Percentiles rank a stretch among this genome's conserved stretches.
Conservation (phyloP, 2,888 invertebrate genomes). For the Sesia bembeciformis region DNA sequence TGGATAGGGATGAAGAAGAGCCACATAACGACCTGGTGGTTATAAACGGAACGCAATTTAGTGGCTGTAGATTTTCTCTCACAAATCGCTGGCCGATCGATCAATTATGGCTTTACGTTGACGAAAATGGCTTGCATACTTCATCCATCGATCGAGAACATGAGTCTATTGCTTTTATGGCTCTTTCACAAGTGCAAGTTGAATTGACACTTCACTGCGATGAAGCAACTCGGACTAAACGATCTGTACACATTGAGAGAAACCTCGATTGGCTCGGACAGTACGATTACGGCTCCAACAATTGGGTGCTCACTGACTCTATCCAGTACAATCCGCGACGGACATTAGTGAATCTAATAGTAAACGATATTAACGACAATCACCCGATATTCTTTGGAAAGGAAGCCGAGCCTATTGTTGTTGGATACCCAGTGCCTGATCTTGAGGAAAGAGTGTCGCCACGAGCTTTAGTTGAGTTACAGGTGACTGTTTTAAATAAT, state of each 20-base stretch:
- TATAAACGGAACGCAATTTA: slow-evolving; percentile 24
- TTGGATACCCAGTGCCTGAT: slow-evolving; percentile 60
- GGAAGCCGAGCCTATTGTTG: slow-evolving; percentile 41
- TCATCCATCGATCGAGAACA: slow-evolving; percentile 58
- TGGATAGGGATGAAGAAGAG: slow-evolving; percentile 55
- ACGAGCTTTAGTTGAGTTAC: slow-evolving; percentile 50
- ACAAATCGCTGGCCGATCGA: slow-evolving; percentile 49
- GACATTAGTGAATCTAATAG: slow-evolving; percentile 60
- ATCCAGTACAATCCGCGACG: slow-evolving; percentile 45
- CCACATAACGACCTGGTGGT: slow-evolving; percentile 39
- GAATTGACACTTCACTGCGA: slow-evolving; percentile 50
- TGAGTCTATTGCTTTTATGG: slow-evolving; percentile 57
- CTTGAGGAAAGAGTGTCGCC: slow-evolving; percentile 51
- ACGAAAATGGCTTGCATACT: slow-evolving; percentile 46
- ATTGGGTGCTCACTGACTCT: slow-evolving; percentile 54
- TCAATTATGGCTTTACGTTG: slow-evolving; percentile 55
- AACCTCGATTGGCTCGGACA: slow-evolving; percentile 29
- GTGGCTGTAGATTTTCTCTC: slow-evolving; percentile 42
- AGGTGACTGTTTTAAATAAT: slow-evolving; percentile 32
- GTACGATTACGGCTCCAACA: slow-evolving; percentile 47
- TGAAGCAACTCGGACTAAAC: slow-evolving; percentile 24
- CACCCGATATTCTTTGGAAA: slow-evolving; percentile 53
- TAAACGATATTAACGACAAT: slow-evolving; percentile 73
- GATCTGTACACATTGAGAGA: slow-evolving; percentile 22
- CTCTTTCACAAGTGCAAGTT: slow-evolving; percentile 61